Percentiles rank a stretch among this genome's conserved stretches.
Evolutionary conservation across 2,113 vertebrate genomes (phyloP).

Genomic region (Trichechus manatus): DNA sequence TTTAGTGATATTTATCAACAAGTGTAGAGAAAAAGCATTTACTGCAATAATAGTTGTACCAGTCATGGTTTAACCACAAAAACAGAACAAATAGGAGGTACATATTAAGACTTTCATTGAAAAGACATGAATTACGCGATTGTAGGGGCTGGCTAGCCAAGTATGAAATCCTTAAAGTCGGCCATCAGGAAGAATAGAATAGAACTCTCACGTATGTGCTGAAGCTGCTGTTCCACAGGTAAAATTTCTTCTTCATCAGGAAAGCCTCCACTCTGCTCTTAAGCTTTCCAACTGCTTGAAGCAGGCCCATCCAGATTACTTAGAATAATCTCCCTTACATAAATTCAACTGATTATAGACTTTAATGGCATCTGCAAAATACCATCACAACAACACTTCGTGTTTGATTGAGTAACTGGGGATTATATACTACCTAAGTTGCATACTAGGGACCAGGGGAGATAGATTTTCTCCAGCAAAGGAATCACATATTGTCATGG

Average conservation of each 20-base stretch:
- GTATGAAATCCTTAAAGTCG: not conserved
- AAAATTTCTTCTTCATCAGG: not conserved
- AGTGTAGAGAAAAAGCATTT: not conserved
- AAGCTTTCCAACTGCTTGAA: not conserved
- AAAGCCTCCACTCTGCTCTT: not conserved
- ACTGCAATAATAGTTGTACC: not conserved
- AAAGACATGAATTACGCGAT: not conserved
- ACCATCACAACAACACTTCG: not conserved
- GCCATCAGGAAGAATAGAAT: not conserved
- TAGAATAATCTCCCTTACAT: not conserved
- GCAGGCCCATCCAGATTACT: not conserved
- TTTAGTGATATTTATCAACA: conserved; percentile 52
- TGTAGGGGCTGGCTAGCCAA: not conserved
- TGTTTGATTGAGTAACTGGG: not conserved
- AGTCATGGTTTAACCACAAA: not conserved
- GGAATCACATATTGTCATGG: not conserved
- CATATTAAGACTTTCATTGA: not conserved
- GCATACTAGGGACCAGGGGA: not conserved
- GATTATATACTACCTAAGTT: not conserved
- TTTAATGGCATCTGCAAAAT: conserved; percentile 16
- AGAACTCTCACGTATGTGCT: not conserved
- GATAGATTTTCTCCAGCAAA: not conserved
- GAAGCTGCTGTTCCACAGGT: not conserved
- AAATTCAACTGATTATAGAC: not conserved
- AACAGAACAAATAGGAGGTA: not conserved